phyloP scores from a whole-genome alignment of 2,113 vertebrate genomes.

The Melozone crissalis region DNA sequence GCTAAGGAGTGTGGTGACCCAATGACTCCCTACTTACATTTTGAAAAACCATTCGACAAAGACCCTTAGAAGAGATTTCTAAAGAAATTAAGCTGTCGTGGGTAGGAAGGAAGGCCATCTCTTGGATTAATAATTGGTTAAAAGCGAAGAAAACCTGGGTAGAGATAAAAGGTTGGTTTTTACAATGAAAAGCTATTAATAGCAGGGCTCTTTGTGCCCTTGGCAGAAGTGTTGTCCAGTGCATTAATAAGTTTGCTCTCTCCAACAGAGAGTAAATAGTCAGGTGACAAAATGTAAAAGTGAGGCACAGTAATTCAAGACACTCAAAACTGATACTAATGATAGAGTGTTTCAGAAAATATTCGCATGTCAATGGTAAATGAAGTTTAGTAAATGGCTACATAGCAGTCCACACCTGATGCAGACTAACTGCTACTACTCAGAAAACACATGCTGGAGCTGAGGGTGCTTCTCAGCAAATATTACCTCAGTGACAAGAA shows the following conservation, averaged over 20 bases:
- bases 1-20: not conserved
- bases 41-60: not conserved
- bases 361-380: not conserved
- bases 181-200: not conserved
- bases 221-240: not conserved
- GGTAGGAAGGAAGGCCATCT: not conserved
- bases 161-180: not conserved
- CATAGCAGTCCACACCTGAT: rapidly evolving
- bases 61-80: not conserved
- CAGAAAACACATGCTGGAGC: not conserved
- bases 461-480: not conserved
- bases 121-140: not conserved
- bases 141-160: not conserved
- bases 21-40: not conserved
- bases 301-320: not conserved
- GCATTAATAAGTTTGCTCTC: not conserved
- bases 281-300: not conserved
- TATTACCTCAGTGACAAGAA: not conserved
- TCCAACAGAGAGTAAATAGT: not conserved
- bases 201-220: not conserved
- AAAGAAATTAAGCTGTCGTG: not conserved
- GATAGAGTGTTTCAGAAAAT: not conserved
- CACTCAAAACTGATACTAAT: not conserved
- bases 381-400: not conserved
- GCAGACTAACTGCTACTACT: not conserved